Evolutionary conservation across 1,140 invertebrate species (phyloP), one percentile per base, ranked within the genome.

Genomic region (Drosophila teissieri): DNA sequence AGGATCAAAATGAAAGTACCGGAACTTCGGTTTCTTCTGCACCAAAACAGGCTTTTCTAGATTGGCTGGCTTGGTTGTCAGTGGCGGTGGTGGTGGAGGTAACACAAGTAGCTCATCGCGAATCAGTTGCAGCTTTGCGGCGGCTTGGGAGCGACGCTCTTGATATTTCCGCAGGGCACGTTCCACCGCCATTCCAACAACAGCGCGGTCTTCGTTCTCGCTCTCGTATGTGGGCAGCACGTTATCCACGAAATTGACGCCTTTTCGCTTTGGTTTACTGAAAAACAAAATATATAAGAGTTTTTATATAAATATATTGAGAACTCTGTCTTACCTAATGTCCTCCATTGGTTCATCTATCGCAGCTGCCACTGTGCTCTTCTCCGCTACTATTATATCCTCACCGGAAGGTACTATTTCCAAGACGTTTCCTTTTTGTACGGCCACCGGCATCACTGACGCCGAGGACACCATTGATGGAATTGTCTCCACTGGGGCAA

Each of bases 341-440:
- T 90, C 86, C 45, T 75, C 85, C 1, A 44, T 4, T 3, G 53
- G 57, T 14, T 78, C 57, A 24, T 78, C 84, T 1, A 31, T 22
- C 39, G 37, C n/a, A 44, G 19, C 27, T 15, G 73, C 44, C 53
- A 60, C 22, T 3, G 40, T 22, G 2, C 7, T 53, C 0, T 34
- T n/a, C 1, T 54, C 42, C 12, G 52, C 31, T 31, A 64, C 44
- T 19, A 46, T 27, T 8, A 44, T 24, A 0, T 51, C 45, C 12
- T 61, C 75, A 24, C 49, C n/a, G 0, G 57, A 57, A n/a, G 91
- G 91, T 12, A 92, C 91, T 36, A 92, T 92, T 67, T 92, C 91
- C 51, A 92, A 42, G 0, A 92, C 91, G 55, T 92, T 92, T 2
- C 91, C 91, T 44, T 92, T 92, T 19, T 91, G 91, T 12, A 92